phyloP scores from a whole-genome alignment of 2,888 invertebrate genomes.

The Phortica magna region DNA sequence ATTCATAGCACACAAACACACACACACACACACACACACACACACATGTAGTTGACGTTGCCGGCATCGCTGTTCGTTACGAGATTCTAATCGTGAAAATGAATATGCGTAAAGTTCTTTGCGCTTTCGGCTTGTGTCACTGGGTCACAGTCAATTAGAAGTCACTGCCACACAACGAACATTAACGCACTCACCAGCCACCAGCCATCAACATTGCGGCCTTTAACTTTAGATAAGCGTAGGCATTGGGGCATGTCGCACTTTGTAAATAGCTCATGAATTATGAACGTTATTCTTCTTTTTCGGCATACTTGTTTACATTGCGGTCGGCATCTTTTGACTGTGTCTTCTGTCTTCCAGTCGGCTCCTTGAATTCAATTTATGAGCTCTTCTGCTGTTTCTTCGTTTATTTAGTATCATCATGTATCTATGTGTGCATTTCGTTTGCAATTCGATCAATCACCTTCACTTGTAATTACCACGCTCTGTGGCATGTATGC shows the following conservation, averaged over 20 bases:
- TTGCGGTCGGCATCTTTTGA: background rate
- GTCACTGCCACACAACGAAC: background rate
- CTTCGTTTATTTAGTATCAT: background rate
- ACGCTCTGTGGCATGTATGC: background rate
- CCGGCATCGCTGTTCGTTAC: background rate
- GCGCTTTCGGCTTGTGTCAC: background rate
- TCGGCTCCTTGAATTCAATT: background rate
- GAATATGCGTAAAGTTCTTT: background rate
- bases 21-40: background rate
- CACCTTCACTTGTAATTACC: background rate
- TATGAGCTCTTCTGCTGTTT: background rate
- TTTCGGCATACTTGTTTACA: background rate
- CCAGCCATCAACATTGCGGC: background rate
- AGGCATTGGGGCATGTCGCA: background rate
- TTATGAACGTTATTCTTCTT: background rate
- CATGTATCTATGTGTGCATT: background rate
- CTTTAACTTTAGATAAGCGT: background rate
- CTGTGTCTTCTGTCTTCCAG: background rate
- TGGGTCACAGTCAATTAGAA: background rate
- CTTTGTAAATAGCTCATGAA: background rate
- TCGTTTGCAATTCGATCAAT: background rate
- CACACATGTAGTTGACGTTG: background rate
- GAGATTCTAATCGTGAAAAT: background rate
- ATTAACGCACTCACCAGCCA: background rate
- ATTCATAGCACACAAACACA: background rate